phyloP scores from a whole-genome alignment of 1,140 invertebrate genomes.

The Acyrthosiphon pisum region DNA sequence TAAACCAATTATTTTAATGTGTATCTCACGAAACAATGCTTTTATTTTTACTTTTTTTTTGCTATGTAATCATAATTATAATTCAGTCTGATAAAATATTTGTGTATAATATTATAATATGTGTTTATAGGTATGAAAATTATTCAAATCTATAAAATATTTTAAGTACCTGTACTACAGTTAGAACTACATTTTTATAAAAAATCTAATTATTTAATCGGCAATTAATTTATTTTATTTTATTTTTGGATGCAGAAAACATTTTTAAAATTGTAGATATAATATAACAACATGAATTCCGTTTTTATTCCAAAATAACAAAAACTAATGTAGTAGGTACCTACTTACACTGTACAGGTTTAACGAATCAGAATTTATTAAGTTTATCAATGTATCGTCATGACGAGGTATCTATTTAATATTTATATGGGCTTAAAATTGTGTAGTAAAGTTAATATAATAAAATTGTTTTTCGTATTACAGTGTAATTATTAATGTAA shows the following conservation, averaged over 20 bases:
- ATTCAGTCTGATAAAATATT: not conserved
- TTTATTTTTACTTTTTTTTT: slow-evolving; percentile 7
- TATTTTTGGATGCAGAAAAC: not conserved
- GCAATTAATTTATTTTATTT: not conserved
- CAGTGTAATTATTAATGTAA: not conserved
- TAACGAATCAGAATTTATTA: not conserved
- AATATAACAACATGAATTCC: not conserved
- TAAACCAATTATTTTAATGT: not conserved
- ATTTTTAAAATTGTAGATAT: not conserved
- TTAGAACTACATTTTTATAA: not conserved
- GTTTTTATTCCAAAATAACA: not conserved
- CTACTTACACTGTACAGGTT: not conserved
- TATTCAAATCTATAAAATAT: not conserved
- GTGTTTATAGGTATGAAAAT: not conserved
- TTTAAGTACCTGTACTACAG: not conserved
- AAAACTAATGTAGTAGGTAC: not conserved
- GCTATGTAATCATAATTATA: not conserved
- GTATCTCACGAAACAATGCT: not conserved
- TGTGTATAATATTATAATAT: not conserved
- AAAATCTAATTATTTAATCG: not conserved
- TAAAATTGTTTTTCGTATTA: not conserved
- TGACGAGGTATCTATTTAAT: not conserved
- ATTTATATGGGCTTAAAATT: not conserved
- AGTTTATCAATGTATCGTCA: not conserved
- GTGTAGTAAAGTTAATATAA: not conserved